A percentile compares a stretch with the other conserved stretches of the same genome.
These are phyloP conservation scores for Aptenodytes forsteri DNA, from an alignment of 2,113 vertebrate genomes.

Conservation along the genomic window DNA sequence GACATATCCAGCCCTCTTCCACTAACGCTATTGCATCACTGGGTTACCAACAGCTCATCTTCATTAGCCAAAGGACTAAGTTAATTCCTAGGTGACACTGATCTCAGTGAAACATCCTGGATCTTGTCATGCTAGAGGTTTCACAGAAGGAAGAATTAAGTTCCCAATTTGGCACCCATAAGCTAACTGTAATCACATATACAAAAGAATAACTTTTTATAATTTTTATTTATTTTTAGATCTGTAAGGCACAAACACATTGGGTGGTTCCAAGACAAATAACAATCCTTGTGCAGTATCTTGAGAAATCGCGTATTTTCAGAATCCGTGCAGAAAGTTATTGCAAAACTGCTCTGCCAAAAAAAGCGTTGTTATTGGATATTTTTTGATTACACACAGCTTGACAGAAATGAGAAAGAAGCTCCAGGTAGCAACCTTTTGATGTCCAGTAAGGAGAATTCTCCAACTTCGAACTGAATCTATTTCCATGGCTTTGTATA, in stretches of 20 bases:
- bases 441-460: not conserved
- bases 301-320: not conserved
- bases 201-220: not conserved
- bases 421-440: not conserved
- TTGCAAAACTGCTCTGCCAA: not conserved
- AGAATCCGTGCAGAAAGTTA: not conserved
- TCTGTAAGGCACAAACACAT: not conserved
- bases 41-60: not conserved
- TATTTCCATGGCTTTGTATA: not conserved
- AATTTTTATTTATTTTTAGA: not conserved
- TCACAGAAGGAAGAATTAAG: not conserved
- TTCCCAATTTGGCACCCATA: not conserved
- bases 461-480: not conserved
- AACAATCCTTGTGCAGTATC: not conserved
- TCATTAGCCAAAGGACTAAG: not conserved
- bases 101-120: not conserved
- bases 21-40: not conserved
- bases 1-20: not conserved
- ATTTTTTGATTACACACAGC: not conserved
- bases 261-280: not conserved
- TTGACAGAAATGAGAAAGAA: not conserved
- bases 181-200: not conserved
- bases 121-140: not conserved
- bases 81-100: not conserved
- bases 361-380: not conserved